Base-by-base conservation (phyloP, 2,113 vertebrate genomes). In the Petromus typicus region DNA sequence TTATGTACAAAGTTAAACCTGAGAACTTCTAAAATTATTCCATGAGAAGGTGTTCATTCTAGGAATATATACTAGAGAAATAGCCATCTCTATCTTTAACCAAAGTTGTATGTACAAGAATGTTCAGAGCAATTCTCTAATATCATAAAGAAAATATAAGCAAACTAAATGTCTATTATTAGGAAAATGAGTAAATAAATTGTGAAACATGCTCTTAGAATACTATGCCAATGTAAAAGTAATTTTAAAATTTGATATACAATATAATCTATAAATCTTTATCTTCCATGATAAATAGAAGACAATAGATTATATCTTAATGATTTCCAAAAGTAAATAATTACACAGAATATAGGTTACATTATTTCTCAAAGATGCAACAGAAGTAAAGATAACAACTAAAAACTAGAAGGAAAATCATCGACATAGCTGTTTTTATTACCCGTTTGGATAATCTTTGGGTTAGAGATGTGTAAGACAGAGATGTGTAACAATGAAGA, bases 181-280 rank as follows among this genome's bases (percentile, higher is more conserved):
- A 92, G 11, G 11, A 83, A 17, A 82, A 64, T 78, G 23, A 71
- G 67, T 57, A 93, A 90, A 88, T 88, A 88, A 90, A 95, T 95
- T 59, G 59, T 32, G 37, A 34, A 83, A 79, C 7, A 93, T n/a
- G 63, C 32, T 92, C 86, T 90, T 89, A 93, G 61, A 93, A 91
- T 51, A 76, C 9, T 80, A 91, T 30, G 34, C 11, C 71, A 82
- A 10, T 25, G 2, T 20, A 76, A 82, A 13, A 25, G 2, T 22
- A 94, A 84, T 76, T 80, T 48, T 67, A 30, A 92, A 89, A 45
- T 71, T 66, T 91, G 9, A 56, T 48, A 54, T 59, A 14, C 12
- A 16, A 51, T 48, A 79, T 20, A 61, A 67, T 69, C 66, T 16
- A n/a, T 27, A 56, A 84, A 84, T 25, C 22, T 84, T 86, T 66